phyloP scores from a whole-genome alignment of 1,140 invertebrate genomes.

The Plodia interpunctella region DNA sequence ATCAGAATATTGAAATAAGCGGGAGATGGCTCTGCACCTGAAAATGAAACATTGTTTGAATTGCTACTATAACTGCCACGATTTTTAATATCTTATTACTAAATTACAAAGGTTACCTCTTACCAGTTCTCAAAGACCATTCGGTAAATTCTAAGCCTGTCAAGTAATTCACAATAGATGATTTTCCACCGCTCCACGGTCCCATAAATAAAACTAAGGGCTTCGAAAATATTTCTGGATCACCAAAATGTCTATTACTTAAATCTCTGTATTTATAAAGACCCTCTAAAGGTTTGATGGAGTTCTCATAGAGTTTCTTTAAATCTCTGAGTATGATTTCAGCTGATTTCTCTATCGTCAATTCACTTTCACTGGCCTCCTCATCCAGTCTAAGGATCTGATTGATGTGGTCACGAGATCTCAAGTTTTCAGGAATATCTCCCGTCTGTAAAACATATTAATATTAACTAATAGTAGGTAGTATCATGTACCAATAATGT shows the following conservation, averaged over 20 bases:
- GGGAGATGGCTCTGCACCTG: slow-evolving; percentile 94
- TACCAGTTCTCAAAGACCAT: slow-evolving; percentile 91
- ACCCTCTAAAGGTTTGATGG: slow-evolving; percentile 92
- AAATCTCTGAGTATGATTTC: slow-evolving; percentile 89
- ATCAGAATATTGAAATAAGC: slow-evolving; percentile 96
- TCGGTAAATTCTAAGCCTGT: slow-evolving; percentile 90
- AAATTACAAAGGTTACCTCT: slow-evolving; percentile 16
- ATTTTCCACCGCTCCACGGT: slow-evolving; percentile 97
- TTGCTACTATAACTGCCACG: too few species aligned
- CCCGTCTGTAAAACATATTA: slow-evolving; percentile 74
- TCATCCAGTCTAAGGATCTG: slow-evolving; percentile 88
- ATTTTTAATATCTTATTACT: too few species aligned
- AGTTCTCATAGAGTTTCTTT: slow-evolving; percentile 91
- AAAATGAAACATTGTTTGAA: slow-evolving; percentile 21
- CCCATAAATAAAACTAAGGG: slow-evolving; percentile 95
- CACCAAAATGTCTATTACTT: slow-evolving; percentile 94
- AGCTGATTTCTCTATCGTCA: slow-evolving; percentile 84
- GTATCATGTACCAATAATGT: too few species aligned
- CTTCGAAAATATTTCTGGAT: slow-evolving; percentile 96
- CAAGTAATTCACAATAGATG: slow-evolving; percentile 95
- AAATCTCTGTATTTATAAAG: slow-evolving; percentile 95
- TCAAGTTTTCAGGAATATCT: slow-evolving; percentile 85
- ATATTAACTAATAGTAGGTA: slow-evolving; percentile 8
- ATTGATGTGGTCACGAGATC: slow-evolving; percentile 88
- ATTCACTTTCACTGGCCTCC: slow-evolving; percentile 84